Evolutionary conservation across 2,888 invertebrate genomes (phyloP).

Genomic region (Protonemura montana): DNA sequence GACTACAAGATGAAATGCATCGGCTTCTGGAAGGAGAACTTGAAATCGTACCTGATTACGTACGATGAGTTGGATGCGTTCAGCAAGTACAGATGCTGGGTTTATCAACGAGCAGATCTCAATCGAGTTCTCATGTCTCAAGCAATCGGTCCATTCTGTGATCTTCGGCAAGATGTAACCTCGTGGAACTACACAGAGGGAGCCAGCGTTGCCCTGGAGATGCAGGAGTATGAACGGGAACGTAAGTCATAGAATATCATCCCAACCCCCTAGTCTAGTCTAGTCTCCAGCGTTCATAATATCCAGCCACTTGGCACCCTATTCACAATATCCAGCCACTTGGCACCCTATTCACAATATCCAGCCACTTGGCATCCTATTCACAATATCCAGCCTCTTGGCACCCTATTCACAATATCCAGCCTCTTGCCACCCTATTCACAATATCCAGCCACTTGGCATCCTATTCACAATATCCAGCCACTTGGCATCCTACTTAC

Average conservation of each 20-base stretch:
- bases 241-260: conserved; percentile 63
- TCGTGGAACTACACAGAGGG: conserved; percentile 91
- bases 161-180: conserved; percentile 86
- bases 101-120: conserved; percentile 91
- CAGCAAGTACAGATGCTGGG: conserved; percentile 95
- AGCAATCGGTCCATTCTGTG: conserved; percentile 91
- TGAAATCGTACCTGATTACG: conserved; percentile 94
- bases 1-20: conserved; percentile 97
- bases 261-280: too few species aligned
- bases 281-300: too few species aligned
- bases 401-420: too few species aligned
- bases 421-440: too few species aligned
- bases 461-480: too few species aligned
- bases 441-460: too few species aligned
- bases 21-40: conserved; percentile 97
- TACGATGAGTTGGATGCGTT: conserved; percentile 96
- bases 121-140: conserved; percentile 85
- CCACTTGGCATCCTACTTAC: conserved; percentile 53
- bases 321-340: too few species aligned
- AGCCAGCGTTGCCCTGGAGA: conserved; percentile 88
- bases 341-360: too few species aligned
- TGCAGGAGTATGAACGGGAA: conserved; percentile 92
- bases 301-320: too few species aligned
- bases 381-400: too few species aligned
- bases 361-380: too few species aligned